Base-by-base conservation (phyloP, 2,797 vertebrate genomes). In the Yasuhikotakia modesta region DNA sequence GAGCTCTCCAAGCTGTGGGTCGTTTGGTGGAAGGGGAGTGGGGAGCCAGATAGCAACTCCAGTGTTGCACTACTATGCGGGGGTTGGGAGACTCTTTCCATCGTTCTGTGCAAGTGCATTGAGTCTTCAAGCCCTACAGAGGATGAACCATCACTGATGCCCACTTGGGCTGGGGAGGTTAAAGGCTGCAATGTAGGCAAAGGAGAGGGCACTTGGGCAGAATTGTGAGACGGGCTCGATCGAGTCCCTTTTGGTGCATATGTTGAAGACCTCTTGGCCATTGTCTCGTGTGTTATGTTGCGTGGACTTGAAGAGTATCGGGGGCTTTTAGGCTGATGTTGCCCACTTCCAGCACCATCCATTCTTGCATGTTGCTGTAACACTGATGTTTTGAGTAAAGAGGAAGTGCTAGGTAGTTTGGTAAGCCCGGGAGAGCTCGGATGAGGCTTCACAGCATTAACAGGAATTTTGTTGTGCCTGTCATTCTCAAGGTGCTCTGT, bases 371-470 rank as follows among this genome's bases (percentile, higher is more conserved):
- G 94, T 82, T 96, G 96, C 90, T 96, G 96, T 88, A 96, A 92
- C 83, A 96, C 93, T 7, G 94, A 93, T 10, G 94, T 93, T 91
- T 97, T 98, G 68, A 96, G 89, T 90, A 97, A 91, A 0, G 94
- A 93, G 82, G 96, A 98, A 93, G 95, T 95, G 90, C 95, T 95
- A 2, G 95, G 94, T 69, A 93, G 90, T 89, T 96, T 96, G 87
- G 94, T 93, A 57, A 94, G 93, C 80, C 96, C 95, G 1, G 96
- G 96, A 70, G 96, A 96, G 92, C 95, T 97, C 79, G 98, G 96
- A 81, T 96, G 96, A 71, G 97, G 98, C 91, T 95, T 96, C 65
- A 99, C 97, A 19, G 98, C 95, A 0, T 99, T 97, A 63, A 99
- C 92, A 1, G 98, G 97, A 84, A 99, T 98, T 91, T 95, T 96